These are phyloP conservation scores for Sialia sialis DNA, from an alignment of 2,113 vertebrate species.

Conservation along the genomic window DNA sequence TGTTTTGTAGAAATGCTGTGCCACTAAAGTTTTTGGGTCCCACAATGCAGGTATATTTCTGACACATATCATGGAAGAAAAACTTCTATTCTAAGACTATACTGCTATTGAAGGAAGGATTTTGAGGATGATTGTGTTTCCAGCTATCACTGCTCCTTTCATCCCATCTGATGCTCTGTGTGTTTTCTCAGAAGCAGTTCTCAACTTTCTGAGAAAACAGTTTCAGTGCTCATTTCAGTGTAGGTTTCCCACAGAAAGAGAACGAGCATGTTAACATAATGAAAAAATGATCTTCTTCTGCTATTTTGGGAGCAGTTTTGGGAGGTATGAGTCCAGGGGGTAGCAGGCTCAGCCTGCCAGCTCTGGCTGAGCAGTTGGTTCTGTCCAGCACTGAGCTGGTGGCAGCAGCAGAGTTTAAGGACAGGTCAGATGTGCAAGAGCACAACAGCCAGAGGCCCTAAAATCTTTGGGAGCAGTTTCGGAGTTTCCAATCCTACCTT, in stretches of 20 bases:
- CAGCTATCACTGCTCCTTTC: not conserved
- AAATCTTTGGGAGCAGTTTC: not conserved
- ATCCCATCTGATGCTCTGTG: not conserved
- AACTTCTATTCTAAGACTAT: not conserved
- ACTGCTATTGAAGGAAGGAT: not conserved
- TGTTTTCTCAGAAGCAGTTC: not conserved
- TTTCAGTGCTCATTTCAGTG: not conserved
- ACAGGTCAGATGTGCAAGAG: not conserved
- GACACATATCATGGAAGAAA: not conserved
- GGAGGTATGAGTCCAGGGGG: not conserved
- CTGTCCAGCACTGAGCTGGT: not conserved
- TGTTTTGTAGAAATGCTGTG: not conserved
- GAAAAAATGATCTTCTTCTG: fast-evolving
- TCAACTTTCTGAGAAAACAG: not conserved
- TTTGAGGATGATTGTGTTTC: not conserved
- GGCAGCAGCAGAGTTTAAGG: not conserved
- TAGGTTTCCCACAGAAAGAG: not conserved
- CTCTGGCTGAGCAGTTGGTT: not conserved
- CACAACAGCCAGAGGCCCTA: not conserved
- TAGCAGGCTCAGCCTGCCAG: not conserved
- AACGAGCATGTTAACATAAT: not conserved
- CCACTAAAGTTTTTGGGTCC: not conserved
- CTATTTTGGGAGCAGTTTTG: not conserved
- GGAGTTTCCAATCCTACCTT: not conserved
- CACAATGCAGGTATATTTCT: not conserved